A percentile compares a stretch with the other conserved stretches of the same genome.
Evolutionary conservation across 2,888 invertebrate species (phyloP).

Genomic region (Epistrophella euchroma): DNA sequence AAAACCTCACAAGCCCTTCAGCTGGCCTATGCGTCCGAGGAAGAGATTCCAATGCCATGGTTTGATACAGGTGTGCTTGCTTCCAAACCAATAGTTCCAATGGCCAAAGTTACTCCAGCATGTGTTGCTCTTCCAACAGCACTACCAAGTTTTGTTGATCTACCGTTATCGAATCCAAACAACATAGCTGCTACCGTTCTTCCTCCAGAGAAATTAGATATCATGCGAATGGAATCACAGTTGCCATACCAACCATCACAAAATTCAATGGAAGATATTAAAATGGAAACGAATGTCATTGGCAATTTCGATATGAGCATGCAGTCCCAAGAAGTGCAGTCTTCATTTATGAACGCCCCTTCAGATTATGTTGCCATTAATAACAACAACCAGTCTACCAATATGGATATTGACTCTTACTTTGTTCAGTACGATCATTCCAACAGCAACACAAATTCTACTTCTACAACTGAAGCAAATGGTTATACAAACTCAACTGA

Average conservation of each 20-base stretch:
- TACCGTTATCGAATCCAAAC: constrained; percentile 78
- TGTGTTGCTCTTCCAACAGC: constrained; percentile 83
- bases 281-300: constrained; percentile 57
- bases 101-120: constrained; percentile 86
- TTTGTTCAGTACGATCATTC: constrained; percentile 60
- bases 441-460: constrained; percentile 65
- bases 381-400: constrained; percentile 43
- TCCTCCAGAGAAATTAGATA: constrained; percentile 47
- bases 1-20: constrained; percentile 87
- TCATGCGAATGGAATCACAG: constrained; percentile 55
- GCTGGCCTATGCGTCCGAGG: constrained; percentile 89
- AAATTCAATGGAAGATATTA: constrained; percentile 56
- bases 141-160: constrained; percentile 83
- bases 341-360: constrained; percentile 43
- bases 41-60: constrained; percentile 91
- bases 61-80: constrained; percentile 89
- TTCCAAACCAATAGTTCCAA: constrained; percentile 86
- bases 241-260: constrained; percentile 44
- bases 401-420: constrained; percentile 78
- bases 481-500: constrained; percentile 74
- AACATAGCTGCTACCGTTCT: constrained; percentile 10
- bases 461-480: constrained; percentile 33
- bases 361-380: constrained; percentile 32
- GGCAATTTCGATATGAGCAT: constrained; percentile 34
- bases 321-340: constrained; percentile 15